Base-by-base conservation (phyloP, 2,888 invertebrate genomes). In the Caenorhabditis sp. region DNA sequence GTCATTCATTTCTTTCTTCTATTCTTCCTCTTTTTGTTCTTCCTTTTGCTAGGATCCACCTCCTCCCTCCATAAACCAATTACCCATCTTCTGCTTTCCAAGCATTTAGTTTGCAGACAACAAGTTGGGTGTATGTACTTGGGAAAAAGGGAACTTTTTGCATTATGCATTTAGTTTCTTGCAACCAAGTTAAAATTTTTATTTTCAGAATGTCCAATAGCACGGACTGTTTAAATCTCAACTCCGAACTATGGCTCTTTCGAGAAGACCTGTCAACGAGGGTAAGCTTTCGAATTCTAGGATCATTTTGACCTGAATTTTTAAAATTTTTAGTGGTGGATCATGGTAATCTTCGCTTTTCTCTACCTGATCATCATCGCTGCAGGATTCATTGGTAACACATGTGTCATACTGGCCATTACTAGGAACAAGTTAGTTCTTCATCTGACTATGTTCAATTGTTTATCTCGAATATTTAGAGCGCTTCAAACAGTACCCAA, bases 401-500 rank as follows among this genome's bases (percentile, higher is more conserved):
- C 84, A 28, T 90, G 90, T 74, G 90, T 90, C 18, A 83, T 90
- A 20, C 81, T 90, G 28, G 88, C 90, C 32, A 90, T 90, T 32
- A 83, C 88, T 13, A 82, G 90, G 51, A 90, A 89, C 55, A 89
- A 87, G 88, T 90, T 50, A 82, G 82, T 35, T 24, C 6, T 13
- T n/a, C 35, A 5, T 32, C 20, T n/a, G n/a, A n/a, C n/a, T n/a
- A n/a, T n/a, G n/a, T n/a, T n/a, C n/a, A n/a, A n/a, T n/a, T n/a
- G n/a, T n/a, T n/a, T n/a, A n/a, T n/a, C n/a, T n/a, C n/a, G n/a
- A n/a, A n/a, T 60, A 5, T 85, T 47, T 80, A 89, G 89, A 65
- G 76, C 89, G 9, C 88, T 90, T 11, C 90, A 90, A 86, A 90
- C 90, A 2, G 90, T 90, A 47, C 90, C 90, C n/a, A 90, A 90